Conservation (phyloP, 1,140 invertebrate genomes). For the Zophobas morio region DNA sequence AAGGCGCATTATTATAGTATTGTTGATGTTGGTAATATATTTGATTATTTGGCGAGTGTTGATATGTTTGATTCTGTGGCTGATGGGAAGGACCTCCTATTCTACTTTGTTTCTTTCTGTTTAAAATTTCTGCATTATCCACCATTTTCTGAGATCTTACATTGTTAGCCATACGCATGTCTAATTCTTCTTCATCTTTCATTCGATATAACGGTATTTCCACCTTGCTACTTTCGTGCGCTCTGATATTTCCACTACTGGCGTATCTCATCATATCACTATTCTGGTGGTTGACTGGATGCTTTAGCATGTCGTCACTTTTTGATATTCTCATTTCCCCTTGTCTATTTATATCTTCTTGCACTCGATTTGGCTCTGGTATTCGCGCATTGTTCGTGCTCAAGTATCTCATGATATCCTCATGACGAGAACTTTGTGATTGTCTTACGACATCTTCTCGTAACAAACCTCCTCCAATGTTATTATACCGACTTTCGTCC, state of each 20-base stretch:
- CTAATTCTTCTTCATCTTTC: constrained; percentile 46
- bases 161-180: constrained; percentile 17
- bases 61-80: constrained; percentile 55
- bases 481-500: constrained; percentile 45
- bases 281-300: constrained; percentile 51
- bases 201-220: constrained; percentile 52
- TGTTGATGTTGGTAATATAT: constrained; percentile 58
- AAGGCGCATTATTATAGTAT: constrained; percentile 51
- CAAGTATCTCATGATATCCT: constrained; percentile 63
- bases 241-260: constrained; percentile 65
- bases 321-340: constrained; percentile 64
- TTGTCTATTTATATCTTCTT: constrained; percentile 57
- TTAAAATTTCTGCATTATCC: not conserved
- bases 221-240: constrained; percentile 56
- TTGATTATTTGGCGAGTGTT: constrained; percentile 56
- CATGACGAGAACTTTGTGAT: constrained; percentile 58
- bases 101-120: constrained; percentile 8
- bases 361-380: constrained; percentile 57
- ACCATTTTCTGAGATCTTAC: constrained; percentile 13
- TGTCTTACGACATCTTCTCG: constrained; percentile 60
- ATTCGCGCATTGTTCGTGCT: constrained; percentile 62
- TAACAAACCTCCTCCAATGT: constrained; percentile 53
- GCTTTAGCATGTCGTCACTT: constrained; percentile 64
- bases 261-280: constrained; percentile 64
- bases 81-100: constrained; percentile 54